Conservation (phyloP, 2,113 vertebrate genomes). For the Myrmecophaga tridactyla region DNA sequence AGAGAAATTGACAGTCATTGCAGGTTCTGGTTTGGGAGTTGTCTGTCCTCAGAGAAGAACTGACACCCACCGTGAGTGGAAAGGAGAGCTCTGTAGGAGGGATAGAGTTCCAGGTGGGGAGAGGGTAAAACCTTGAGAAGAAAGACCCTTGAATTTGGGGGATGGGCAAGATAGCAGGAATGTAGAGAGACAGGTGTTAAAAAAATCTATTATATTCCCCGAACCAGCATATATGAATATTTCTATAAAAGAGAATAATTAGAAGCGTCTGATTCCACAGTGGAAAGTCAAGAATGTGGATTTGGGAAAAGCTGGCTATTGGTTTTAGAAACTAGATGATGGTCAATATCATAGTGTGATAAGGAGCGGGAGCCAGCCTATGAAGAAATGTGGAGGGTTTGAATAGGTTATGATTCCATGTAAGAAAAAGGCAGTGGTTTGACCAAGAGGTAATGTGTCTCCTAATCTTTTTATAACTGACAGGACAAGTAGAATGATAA, state of each 20-base stretch:
- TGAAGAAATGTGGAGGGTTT: neutral
- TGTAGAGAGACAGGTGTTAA: neutral
- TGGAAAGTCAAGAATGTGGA: neutral
- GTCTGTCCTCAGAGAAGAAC: neutral
- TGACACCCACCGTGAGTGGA: rapidly evolving
- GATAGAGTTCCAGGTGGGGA: neutral
- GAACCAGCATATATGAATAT: neutral
- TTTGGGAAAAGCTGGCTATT: rapidly evolving
- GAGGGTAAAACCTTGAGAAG: neutral
- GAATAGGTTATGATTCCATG: neutral
- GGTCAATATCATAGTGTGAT: rapidly evolving
- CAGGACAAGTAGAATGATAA: neutral
- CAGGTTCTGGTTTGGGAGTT: neutral
- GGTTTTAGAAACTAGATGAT: neutral
- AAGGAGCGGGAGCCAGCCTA: too few species aligned
- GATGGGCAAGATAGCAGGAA: neutral
- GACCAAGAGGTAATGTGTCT: neutral
- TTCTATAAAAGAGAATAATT: neutral
- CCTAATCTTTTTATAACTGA: neutral
- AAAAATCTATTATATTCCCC: neutral
- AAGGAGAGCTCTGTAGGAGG: too few species aligned
- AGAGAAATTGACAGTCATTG: too few species aligned
- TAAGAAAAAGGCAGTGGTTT: neutral
- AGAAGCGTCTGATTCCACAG: neutral
- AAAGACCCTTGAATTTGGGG: neutral